Evolutionary conservation across 2,797 vertebrate species (phyloP).

Genomic region (Sparidentex hasta): DNA sequence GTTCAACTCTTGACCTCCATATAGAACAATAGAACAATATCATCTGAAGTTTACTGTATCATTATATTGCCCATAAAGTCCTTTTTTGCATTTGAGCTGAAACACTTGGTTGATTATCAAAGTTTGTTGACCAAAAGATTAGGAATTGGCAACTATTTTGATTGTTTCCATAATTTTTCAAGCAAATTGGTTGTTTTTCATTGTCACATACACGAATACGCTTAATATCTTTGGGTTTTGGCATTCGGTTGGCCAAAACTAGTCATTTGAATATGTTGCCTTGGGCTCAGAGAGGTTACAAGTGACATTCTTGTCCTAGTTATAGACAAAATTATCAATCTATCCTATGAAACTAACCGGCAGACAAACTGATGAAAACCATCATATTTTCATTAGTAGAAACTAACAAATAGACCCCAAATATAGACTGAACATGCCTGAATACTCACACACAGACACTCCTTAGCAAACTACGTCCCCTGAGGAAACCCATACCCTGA

Average conservation of each 20-base stretch:
- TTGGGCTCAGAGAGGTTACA: too few relatives aligned
- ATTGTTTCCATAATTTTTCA: background rate
- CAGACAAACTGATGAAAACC: slow-evolving; percentile 4
- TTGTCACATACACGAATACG: background rate
- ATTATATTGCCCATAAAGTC: background rate
- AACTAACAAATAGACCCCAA: slow-evolving; percentile 2
- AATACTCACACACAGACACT: background rate
- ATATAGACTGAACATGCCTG: slow-evolving; percentile 16
- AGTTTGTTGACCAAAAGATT: background rate
- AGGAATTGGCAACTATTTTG: background rate
- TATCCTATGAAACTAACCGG: background rate
- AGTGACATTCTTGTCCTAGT: too few relatives aligned
- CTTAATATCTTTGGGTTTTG: background rate
- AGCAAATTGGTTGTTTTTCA: background rate
- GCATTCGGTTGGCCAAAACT: background rate
- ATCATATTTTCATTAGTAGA: background rate
- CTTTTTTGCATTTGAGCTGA: background rate
- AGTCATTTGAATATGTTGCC: background rate
- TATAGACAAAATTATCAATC: too few relatives aligned
- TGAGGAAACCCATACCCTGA: slow-evolving; percentile 2
- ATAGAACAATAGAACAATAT: too few relatives aligned
- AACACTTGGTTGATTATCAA: background rate
- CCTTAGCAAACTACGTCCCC: background rate
- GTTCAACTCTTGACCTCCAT: too few relatives aligned
- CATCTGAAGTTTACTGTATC: background rate